A percentile compares a stretch with the other conserved stretches of the same genome.
Conservation (phyloP, 2,888 invertebrate genomes). For the Nipponacmea schrenckii region DNA sequence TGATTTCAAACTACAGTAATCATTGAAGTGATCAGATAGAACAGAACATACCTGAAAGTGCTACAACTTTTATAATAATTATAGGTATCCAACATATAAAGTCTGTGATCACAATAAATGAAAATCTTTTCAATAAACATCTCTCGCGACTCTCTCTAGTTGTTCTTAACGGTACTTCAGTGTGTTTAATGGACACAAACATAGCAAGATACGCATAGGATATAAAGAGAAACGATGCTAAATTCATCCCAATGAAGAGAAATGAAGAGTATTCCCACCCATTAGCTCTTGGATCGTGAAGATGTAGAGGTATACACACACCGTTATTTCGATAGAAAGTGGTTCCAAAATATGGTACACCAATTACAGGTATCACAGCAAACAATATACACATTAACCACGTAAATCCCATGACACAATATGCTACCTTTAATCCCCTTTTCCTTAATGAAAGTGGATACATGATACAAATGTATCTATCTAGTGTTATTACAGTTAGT, state of each 20-base stretch:
- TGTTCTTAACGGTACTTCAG: conserved; percentile 20
- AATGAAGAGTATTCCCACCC: conserved; percentile 32
- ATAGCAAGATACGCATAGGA: conserved; percentile 28
- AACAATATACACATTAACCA: conserved; percentile 27
- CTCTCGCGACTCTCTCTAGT: conserved; percentile 21
- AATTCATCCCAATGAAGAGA: conserved; percentile 26
- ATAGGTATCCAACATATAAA: conserved; percentile 29
- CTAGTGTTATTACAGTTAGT: conserved; percentile 31
- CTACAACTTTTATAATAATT: conserved; percentile 27
- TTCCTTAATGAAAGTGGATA: conserved; percentile 30
- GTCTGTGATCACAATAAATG: conserved; percentile 27
- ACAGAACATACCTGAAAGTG: conserved; percentile 22
- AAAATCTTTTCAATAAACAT: conserved; percentile 24
- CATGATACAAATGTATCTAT: conserved; percentile 33
- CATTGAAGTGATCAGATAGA: no score
- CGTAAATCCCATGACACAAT: conserved; percentile 23
- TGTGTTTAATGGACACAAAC: conserved; percentile 29
- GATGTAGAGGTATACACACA: conserved; percentile 38
- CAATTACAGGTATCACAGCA: conserved; percentile 28
- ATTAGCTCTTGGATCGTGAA: conserved; percentile 34
- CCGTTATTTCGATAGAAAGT: conserved; percentile 32
- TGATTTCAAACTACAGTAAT: no score
- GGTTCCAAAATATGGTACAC: conserved; percentile 27
- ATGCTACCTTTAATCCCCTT: conserved; percentile 25
- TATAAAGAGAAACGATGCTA: conserved; percentile 27